Percentiles rank a stretch among this genome's conserved stretches.
phyloP scores from a whole-genome alignment of 2,888 invertebrate species.

The Epistrophella euchroma region DNA sequence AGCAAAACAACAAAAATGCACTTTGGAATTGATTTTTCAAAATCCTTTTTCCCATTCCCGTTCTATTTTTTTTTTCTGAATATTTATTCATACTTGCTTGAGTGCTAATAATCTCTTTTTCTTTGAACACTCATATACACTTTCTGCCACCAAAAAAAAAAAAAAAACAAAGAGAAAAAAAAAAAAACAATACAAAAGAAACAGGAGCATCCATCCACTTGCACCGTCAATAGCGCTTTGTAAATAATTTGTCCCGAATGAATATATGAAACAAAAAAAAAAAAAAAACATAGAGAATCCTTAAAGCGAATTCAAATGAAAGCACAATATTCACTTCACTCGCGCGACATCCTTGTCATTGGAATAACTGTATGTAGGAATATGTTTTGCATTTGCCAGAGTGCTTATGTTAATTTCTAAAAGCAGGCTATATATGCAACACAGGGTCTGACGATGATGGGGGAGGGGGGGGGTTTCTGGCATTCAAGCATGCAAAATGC shows the following conservation, averaged over 20 bases:
- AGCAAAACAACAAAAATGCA: slow-evolving; percentile 15
- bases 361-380: slow-evolving; percentile 15
- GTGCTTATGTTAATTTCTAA: slow-evolving; percentile 69
- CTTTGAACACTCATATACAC: slow-evolving; percentile 39
- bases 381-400: slow-evolving; percentile 42
- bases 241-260: slow-evolving; percentile 52
- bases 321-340: slow-evolving; percentile 63
- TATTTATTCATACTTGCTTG: slow-evolving; percentile 28
- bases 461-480: background rate
- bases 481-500: slow-evolving; percentile 72
- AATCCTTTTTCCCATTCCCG: background rate
- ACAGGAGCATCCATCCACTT: slow-evolving; percentile 23
- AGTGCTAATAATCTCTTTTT: slow-evolving; percentile 59
- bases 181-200: background rate
- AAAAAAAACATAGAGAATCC: slow-evolving; percentile 38
- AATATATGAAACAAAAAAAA: slow-evolving; percentile 25
- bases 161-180: background rate
- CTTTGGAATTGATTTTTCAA: slow-evolving; percentile 54
- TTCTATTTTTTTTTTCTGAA: background rate
- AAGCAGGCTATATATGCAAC: slow-evolving; percentile 32
- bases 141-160: slow-evolving; percentile 24
- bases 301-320: slow-evolving; percentile 69
- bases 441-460: background rate
- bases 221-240: slow-evolving; percentile 50
- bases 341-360: slow-evolving; percentile 47